These are phyloP conservation scores for Kryptopterus vitreolus DNA, from an alignment of 2,797 vertebrate genomes.

Conservation along the genomic window DNA sequence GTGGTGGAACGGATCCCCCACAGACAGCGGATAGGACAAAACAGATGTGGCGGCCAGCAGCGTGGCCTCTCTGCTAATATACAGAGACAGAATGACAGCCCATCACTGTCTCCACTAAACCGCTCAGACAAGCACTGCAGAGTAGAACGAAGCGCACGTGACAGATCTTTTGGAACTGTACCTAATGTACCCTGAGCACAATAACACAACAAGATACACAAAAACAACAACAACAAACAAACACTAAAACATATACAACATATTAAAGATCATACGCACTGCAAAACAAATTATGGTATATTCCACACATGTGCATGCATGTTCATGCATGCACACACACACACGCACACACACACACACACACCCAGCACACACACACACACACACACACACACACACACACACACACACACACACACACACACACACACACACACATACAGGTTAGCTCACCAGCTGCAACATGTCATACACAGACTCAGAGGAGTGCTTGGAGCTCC, in stretches of 20 bases:
- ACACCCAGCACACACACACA: neutral
- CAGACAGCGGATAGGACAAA: slow-evolving; percentile 37
- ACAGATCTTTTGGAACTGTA: neutral
- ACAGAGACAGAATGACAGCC: slow-evolving; percentile 47
- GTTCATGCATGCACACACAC: slow-evolving; percentile 8
- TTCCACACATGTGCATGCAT: slow-evolving; percentile 18
- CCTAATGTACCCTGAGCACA: neutral
- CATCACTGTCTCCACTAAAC: slow-evolving; percentile 37
- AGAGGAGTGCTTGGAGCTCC: slow-evolving; percentile 67
- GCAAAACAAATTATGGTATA: slow-evolving; percentile 31
- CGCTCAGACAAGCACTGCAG: slow-evolving; percentile 36
- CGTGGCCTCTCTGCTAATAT: slow-evolving; percentile 33
- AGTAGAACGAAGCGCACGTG: neutral
- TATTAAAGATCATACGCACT: neutral
- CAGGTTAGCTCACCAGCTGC: slow-evolving; percentile 70
- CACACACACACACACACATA: slow-evolving; percentile 40
- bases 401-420: slow-evolving; percentile 27
- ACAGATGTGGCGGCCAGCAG: slow-evolving; percentile 42
- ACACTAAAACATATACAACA: slow-evolving; percentile 3
- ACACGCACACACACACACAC: slow-evolving; percentile 38
- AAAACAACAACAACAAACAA: slow-evolving; percentile 7
- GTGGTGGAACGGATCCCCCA: slow-evolving; percentile 43
- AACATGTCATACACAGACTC: slow-evolving; percentile 77
- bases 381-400: neutral
- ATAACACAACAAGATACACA: too few relatives aligned